Base-by-base conservation (phyloP, 2,113 vertebrate species). In the Mixornis gularis region DNA sequence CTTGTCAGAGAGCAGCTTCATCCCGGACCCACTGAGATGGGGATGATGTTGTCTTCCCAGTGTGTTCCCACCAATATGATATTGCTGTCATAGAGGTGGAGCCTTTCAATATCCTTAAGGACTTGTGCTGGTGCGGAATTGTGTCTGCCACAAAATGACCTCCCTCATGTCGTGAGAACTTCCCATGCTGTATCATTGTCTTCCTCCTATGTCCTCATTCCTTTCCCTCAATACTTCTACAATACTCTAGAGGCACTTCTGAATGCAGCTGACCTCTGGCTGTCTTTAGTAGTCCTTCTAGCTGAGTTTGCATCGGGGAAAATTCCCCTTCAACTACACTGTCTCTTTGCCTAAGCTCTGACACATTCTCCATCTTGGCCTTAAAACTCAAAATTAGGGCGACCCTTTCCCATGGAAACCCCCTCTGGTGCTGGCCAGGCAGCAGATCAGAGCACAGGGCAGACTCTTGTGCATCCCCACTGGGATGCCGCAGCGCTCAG, bases 211-310 rank as follows among this genome's bases (percentile, higher is more conserved):
- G 0, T 82, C 44, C 78, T 89, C 84, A 30, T 51, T 91, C 44
- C 62, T 81, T 72, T 58, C 66, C 66, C 29, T 69, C 24, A 46
- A 51, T 63, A 46, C 26, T 87, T 89, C 74, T 46, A n/a, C 84
- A 69, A 46, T 43, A 69, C 48, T 92, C 79, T 29, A 2, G 18
- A 91, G 89, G 74, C 59, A 66, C n/a, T 84, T 81, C 63, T 41
- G 73, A 85, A 77, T 79, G 78, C 43, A 55, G 46, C 22, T 82
- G 89, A 93, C 43, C 59, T 46, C 81, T 78, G 73, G 17, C 53
- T 89, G 49, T 65, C 69, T 90, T 76, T 72, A 92, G 64, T 52
- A 41, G 71, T 46, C 34, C 32, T 56, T 63, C 65, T 59, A 89
- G 63, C 66, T 46, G 46, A 70, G 66, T 72, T 55, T 52, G 71